Evolutionary conservation across 2,888 invertebrate genomes (phyloP), one percentile per base, ranked within the genome.

Genomic region (Erebia ligea): DNA sequence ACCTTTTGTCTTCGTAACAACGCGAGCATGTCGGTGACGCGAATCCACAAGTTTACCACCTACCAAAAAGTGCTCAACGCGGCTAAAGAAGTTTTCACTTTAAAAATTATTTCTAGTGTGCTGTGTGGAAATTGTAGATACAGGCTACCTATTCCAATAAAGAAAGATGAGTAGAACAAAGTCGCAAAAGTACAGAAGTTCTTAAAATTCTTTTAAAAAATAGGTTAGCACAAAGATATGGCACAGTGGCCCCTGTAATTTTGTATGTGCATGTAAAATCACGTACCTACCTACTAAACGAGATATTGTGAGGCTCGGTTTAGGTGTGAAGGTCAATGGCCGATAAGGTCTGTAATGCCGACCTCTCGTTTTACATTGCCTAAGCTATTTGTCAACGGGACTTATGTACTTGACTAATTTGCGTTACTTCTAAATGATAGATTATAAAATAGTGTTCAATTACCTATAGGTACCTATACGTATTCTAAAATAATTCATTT

Each of bases 321-420:
- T 90, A 92, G 91, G 91, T 91, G 90, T 85, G 88, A 91, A 91
- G 92, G 91, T 92, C 89, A 87, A 88, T 91, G 92, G 89, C 92
- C 91, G 92, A 92, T 92, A 92, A 92, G 90, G 87, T 86, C 87
- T 81, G 86, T 84, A 84, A 84, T 83, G 83, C 81, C 88, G 83
- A 88, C 84, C 87, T 86, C 87, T 81, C 79, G 78, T 82, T 72
- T 69, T n/a, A 72, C 21, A 40, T 42, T 71, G 58, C 62, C 64
- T 62, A 15, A 48, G 62, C 62, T 25, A 64, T 45, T 19, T 62
- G 19, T 68, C 64, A 57, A 64, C 67, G 50, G 48, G n/a, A 19
- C 40, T 63, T 9, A 52, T 17, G 6, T 15, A 15, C 2, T 52
- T 6, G 34, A 34, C 34, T 34, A 34, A 34, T 34, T 34, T 34